phyloP scores from a whole-genome alignment of 1,140 invertebrate species.

The Mizuhopecten yessoensis region DNA sequence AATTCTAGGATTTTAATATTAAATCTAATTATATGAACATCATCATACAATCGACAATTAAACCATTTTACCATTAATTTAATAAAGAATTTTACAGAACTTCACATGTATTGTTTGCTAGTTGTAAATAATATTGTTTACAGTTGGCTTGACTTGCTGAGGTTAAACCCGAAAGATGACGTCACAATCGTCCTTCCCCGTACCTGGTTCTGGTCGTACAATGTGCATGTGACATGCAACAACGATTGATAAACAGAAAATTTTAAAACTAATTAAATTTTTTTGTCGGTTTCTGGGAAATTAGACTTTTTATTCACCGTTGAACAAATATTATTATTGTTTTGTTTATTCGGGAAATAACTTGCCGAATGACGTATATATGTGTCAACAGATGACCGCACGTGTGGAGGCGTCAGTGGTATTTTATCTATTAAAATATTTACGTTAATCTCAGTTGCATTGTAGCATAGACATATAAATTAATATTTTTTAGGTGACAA shows the following conservation, averaged over 20 bases:
- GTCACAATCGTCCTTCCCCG: neutral
- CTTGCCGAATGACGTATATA: neutral
- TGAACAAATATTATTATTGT: neutral
- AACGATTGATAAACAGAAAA: neutral
- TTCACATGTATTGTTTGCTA: neutral
- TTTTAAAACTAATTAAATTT: neutral
- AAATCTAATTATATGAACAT: too few relatives aligned
- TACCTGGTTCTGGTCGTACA: neutral
- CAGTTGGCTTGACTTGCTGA: too few relatives aligned
- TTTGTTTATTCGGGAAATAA: conserved; percentile 13
- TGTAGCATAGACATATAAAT: neutral
- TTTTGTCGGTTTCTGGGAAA: neutral
- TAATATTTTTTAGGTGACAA: neutral
- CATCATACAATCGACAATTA: too few relatives aligned
- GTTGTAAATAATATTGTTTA: neutral
- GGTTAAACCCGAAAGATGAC: neutral
- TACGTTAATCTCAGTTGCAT: neutral
- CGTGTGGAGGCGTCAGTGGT: neutral
- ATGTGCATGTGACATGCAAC: neutral
- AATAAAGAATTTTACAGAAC: neutral
- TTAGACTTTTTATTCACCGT: neutral
- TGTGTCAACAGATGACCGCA: neutral
- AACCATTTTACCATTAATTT: neutral
- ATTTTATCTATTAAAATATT: too few relatives aligned
- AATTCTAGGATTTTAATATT: too few relatives aligned